A percentile compares a stretch with the other conserved stretches of the same genome.
These are phyloP conservation scores for Hassar affinis DNA, from an alignment of 2,113 vertebrate species.

Conservation along the genomic window DNA sequence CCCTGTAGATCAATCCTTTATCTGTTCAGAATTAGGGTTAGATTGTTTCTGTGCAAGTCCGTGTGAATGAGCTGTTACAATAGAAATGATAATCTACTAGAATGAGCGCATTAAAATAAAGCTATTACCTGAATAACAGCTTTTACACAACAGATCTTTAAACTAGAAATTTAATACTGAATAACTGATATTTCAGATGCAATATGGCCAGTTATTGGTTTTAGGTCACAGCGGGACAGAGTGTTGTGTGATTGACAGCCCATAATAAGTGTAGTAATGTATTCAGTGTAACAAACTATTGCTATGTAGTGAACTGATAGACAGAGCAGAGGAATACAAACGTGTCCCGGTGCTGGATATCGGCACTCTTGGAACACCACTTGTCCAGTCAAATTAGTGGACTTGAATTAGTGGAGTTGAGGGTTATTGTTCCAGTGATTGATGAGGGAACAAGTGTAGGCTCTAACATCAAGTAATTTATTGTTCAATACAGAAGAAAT, in stretches of 20 bases:
- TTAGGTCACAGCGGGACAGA: not conserved
- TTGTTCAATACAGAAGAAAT: no score
- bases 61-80: not conserved
- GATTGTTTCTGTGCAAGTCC: not conserved
- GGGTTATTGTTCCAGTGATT: no score
- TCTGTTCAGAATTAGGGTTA: no score
- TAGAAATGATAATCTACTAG: not conserved
- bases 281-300: not conserved
- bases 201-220: not conserved
- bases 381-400: not conserved
- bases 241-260: not conserved
- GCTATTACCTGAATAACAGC: not conserved
- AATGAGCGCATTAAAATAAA: not conserved
- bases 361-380: not conserved
- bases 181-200: not conserved
- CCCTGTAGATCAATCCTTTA: no score
- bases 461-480: no score
- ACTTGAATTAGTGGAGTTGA: not conserved
- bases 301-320: not conserved
- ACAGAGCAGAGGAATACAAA: not conserved
- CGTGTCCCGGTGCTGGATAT: not conserved
- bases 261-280: not conserved
- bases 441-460: no score
- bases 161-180: not conserved
- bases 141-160: not conserved